These are phyloP conservation scores for Dryobates pubescens DNA, from an alignment of 2,797 vertebrate genomes.

Conservation along the genomic window DNA sequence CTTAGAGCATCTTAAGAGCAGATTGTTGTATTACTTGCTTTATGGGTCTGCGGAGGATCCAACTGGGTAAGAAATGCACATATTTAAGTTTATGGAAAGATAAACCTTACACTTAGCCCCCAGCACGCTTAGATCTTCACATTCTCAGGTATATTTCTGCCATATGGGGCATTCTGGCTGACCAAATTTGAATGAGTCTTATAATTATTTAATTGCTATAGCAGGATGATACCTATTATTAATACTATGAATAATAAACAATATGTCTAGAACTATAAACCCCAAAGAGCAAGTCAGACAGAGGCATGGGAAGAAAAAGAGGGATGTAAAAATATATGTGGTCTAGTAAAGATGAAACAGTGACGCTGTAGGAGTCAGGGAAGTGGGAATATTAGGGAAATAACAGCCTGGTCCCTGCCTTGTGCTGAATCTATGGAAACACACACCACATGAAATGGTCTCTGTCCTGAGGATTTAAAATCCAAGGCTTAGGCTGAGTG, in stretches of 20 bases:
- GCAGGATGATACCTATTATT: constrained; percentile 40
- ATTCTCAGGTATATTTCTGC: neutral
- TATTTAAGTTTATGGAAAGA: constrained; percentile 48
- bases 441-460: neutral
- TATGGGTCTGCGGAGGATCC: constrained; percentile 53
- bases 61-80: constrained; percentile 41
- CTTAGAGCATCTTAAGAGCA: constrained; percentile 41
- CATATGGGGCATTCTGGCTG: constrained; percentile 8
- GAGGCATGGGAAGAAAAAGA: neutral
- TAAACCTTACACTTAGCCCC: neutral
- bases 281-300: neutral
- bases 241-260: constrained; percentile 41
- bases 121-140: neutral
- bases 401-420: neutral
- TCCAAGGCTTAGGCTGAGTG: neutral
- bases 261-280: neutral
- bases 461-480: constrained; percentile 24
- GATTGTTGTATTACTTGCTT: neutral
- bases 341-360: neutral
- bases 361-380: neutral
- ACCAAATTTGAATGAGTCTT: neutral
- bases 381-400: constrained; percentile 34
- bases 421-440: constrained; percentile 1
- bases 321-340: neutral
- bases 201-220: constrained; percentile 36